Evolutionary conservation across 2,113 vertebrate genomes (phyloP), one percentile per base, ranked within the genome.

Genomic region (Ciconia stormi): DNA sequence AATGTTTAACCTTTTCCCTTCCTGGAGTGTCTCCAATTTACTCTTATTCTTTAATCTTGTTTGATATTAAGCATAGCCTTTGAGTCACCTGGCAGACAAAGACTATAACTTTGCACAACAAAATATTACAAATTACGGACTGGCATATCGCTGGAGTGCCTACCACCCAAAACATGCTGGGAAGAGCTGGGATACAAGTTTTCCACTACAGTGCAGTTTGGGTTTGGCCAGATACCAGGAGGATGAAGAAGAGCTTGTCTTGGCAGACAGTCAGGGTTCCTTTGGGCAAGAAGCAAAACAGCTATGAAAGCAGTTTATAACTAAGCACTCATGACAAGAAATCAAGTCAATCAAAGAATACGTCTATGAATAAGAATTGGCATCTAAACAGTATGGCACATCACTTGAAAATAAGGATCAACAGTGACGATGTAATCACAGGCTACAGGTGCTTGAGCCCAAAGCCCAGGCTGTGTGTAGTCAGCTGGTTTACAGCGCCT

Each of bases 221-320:
- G 95, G 92, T 92, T 93, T 96, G 96, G 96, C 93, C 71, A 80
- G 84, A 72, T 58, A 82, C 82, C 96, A 96, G 95, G 73, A 94
- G 92, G 95, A 93, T 62, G 96, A 96, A 94, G 96, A 97, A 69
- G 93, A 95, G 95, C 92, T 96, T 96, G 95, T 95, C 78, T 96
- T 97, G 96, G 96, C 96, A 96, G 62, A 46, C 44, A 46, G 44
- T 46, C 44, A 46, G 44, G 44, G 62, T 4, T 96, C 90, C 96
- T 95, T 9, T 42, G 87, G 92, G 93, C 93, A 94, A 94, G 88
- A 69, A 61, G 93, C 69, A 94, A 91, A 96, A 3, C 52, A 95
- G 95, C 95, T 82, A 71, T 2, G 78, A 91, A 85, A 95, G 93
- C 92, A 92, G 74, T 61, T 91, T 88, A 14, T 16, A 90, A 42